phyloP scores from a whole-genome alignment of 2,888 invertebrate genomes.

The Lucinisca nassula region DNA sequence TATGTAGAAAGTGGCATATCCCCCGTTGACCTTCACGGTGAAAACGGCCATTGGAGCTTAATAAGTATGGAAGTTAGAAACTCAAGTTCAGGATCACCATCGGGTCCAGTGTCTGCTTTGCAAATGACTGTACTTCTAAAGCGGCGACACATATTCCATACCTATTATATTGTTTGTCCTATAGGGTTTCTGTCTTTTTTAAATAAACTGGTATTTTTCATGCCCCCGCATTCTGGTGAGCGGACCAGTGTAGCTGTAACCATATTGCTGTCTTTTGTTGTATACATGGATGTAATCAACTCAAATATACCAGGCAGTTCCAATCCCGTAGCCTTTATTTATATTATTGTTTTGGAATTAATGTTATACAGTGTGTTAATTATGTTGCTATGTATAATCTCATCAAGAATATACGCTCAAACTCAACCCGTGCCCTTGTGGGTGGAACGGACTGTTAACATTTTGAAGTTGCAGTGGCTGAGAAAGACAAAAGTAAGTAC shows the following conservation, averaged over 20 bases:
- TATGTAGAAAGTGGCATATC: background rate
- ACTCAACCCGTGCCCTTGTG: constrained; percentile 1
- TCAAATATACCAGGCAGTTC: constrained; percentile 58
- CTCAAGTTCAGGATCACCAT: background rate
- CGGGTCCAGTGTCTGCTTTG: background rate
- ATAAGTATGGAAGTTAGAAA: background rate
- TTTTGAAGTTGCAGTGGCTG: background rate
- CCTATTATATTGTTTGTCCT: constrained; percentile 53
- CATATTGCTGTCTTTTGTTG: constrained; percentile 58
- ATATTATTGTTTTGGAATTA: constrained; percentile 35
- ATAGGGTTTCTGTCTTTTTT: constrained; percentile 33
- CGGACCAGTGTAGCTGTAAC: constrained; percentile 57
- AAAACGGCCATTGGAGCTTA: constrained; percentile 44
- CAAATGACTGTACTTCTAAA: constrained; percentile 19
- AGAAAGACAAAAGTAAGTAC: background rate
- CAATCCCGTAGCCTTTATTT: constrained; percentile 50
- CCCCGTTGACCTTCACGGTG: background rate
- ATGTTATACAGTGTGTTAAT: constrained; percentile 39
- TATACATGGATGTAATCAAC: constrained; percentile 56
- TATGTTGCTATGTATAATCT: constrained; percentile 46
- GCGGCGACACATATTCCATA: constrained; percentile 29
- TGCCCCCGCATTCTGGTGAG: constrained; percentile 58
- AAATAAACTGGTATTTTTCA: constrained; percentile 46
- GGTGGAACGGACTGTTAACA: background rate
- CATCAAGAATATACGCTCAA: constrained; percentile 31